Evolutionary conservation across 2,113 vertebrate genomes (phyloP).

Genomic region (Ceratotherium simum): DNA sequence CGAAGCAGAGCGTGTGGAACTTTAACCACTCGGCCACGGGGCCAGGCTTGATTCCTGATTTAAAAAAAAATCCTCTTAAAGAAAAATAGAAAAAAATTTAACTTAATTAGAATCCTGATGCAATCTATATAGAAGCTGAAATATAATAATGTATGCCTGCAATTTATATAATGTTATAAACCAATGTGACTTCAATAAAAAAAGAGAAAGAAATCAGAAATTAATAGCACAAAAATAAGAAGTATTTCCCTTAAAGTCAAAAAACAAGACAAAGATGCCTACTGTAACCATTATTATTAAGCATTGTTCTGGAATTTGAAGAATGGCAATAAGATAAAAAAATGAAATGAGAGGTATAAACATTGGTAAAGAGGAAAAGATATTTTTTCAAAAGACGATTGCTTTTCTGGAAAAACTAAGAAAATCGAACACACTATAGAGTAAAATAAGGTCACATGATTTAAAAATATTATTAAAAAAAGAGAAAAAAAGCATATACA

Average conservation of each 20-base stretch:
- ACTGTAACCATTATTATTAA: background rate
- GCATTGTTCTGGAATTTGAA: constrained; percentile 1
- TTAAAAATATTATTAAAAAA: background rate
- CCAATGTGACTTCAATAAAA: too few relatives aligned
- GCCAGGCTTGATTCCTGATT: background rate
- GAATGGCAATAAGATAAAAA: background rate
- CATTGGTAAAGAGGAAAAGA: background rate
- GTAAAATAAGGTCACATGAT: background rate
- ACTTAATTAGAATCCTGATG: background rate
- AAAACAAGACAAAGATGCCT: background rate
- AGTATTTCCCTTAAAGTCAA: background rate
- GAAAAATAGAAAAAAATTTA: background rate
- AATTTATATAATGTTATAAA: too few relatives aligned
- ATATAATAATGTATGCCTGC: too few relatives aligned
- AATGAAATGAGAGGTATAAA: background rate
- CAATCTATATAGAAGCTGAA: too few relatives aligned
- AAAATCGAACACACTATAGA: background rate
- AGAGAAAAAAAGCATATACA: background rate
- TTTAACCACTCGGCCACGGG: too few relatives aligned
- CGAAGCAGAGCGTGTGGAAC: too few relatives aligned
- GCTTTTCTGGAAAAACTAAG: background rate
- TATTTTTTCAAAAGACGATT: background rate
- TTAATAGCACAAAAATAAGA: background rate
- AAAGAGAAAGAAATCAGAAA: background rate
- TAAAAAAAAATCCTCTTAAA: background rate